Conservation (phyloP, 2,888 invertebrate genomes). For the Scrobipalpa costella region DNA sequence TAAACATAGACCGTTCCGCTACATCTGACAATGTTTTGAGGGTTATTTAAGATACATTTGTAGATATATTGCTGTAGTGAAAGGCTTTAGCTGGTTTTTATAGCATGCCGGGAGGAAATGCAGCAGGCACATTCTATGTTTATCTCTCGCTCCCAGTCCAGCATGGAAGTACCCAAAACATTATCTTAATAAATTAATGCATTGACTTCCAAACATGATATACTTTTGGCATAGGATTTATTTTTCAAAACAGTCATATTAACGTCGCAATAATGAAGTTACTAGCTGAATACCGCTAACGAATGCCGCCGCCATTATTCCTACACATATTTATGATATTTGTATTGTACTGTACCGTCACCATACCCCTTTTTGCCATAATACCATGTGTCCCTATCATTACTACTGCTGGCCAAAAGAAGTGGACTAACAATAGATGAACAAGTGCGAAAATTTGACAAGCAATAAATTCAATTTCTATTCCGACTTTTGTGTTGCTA, state of each 20-base stretch:
- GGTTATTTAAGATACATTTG: no score
- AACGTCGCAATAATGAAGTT: slow-evolving; percentile 27
- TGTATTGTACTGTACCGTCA: slow-evolving; percentile 26
- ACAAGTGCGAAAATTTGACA: slow-evolving; percentile 75
- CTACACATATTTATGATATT: slow-evolving; percentile 46
- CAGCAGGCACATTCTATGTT: no score
- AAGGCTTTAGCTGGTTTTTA: no score
- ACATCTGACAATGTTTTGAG: no score
- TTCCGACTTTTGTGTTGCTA: slow-evolving; percentile 57
- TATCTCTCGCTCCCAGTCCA: no score
- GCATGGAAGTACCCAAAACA: no score
- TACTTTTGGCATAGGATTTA: not conserved
- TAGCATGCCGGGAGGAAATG: no score
- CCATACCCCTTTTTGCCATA: slow-evolving; percentile 62
- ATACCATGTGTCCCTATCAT: slow-evolving; percentile 75
- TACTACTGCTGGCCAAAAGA: slow-evolving; percentile 54
- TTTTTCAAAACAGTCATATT: slow-evolving; percentile 5
- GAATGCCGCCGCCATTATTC: slow-evolving; percentile 48
- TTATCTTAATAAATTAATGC: no score
- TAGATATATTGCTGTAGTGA: no score
- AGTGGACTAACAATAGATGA: slow-evolving; percentile 54
- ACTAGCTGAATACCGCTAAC: slow-evolving; percentile 48
- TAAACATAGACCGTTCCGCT: no score
- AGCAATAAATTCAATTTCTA: slow-evolving; percentile 74
- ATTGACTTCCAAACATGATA: no score